phyloP scores from a whole-genome alignment of 2,113 vertebrate species.

The Plecturocebus donacophilus region DNA sequence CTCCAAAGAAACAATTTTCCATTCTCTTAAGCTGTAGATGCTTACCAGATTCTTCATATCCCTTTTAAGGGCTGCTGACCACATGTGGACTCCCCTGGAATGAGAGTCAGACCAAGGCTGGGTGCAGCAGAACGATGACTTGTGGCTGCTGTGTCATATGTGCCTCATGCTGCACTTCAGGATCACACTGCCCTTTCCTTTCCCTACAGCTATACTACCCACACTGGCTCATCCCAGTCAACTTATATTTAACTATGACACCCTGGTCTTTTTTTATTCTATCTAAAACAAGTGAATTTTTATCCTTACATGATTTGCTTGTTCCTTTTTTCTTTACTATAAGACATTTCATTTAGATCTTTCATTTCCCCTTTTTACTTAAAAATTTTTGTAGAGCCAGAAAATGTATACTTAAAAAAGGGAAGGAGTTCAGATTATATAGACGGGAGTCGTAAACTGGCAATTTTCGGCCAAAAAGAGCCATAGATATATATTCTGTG shows the following conservation, averaged over 20 bases:
- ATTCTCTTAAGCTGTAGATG: neutral
- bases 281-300: neutral
- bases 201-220: neutral
- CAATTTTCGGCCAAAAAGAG: neutral
- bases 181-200: neutral
- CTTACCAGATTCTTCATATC: neutral
- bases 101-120: neutral
- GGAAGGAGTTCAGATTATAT: neutral
- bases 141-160: too few relatives aligned
- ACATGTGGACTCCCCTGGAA: neutral
- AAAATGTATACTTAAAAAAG: neutral
- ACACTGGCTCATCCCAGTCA: neutral
- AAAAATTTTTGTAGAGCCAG: neutral
- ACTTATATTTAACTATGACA: conserved; percentile 13
- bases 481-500: neutral
- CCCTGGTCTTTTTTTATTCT: neutral
- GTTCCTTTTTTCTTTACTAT: neutral
- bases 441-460: neutral
- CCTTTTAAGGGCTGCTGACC: neutral
- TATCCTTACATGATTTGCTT: neutral
- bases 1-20: neutral
- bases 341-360: neutral
- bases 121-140: neutral
- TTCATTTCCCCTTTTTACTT: neutral
- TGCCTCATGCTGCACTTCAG: neutral